phyloP scores from a whole-genome alignment of 2,797 vertebrate species.

The Otus scops region DNA sequence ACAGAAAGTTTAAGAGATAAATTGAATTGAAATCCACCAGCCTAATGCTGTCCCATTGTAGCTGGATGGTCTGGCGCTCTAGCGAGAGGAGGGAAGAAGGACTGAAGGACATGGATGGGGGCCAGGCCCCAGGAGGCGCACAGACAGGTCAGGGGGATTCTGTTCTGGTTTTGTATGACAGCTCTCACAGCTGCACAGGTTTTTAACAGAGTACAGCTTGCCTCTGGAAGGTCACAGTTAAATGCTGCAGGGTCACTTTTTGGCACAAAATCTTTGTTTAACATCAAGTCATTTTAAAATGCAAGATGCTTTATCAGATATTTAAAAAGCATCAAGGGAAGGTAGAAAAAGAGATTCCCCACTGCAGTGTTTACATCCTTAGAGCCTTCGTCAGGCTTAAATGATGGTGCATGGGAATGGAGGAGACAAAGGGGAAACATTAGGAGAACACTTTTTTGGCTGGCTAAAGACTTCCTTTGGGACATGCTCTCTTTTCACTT shows the following conservation, averaged over 20 bases:
- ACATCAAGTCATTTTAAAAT: background rate
- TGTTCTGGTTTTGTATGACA: background rate
- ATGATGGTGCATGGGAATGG: background rate
- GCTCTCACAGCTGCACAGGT: background rate
- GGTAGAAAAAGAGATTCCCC: background rate
- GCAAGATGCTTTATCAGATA: background rate
- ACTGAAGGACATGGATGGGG: background rate
- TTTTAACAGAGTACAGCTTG: background rate
- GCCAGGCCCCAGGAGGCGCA: background rate
- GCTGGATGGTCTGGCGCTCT: background rate
- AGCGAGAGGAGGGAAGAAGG: background rate
- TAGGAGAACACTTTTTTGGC: background rate
- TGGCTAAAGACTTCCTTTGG: background rate
- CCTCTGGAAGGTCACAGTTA: background rate
- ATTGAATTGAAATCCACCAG: background rate
- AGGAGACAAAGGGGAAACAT: background rate
- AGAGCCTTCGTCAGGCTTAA: background rate
- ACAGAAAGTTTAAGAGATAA: background rate
- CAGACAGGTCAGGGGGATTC: fast-evolving
- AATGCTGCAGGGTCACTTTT: background rate
- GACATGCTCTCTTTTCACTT: background rate
- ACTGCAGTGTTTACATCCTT: background rate
- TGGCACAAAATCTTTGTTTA: slow-evolving; percentile 10
- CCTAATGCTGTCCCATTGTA: background rate
- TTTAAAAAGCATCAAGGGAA: slow-evolving; percentile 21